Evolutionary conservation across 2,113 vertebrate genomes (phyloP).

Genomic region (Python bivittatus): DNA sequence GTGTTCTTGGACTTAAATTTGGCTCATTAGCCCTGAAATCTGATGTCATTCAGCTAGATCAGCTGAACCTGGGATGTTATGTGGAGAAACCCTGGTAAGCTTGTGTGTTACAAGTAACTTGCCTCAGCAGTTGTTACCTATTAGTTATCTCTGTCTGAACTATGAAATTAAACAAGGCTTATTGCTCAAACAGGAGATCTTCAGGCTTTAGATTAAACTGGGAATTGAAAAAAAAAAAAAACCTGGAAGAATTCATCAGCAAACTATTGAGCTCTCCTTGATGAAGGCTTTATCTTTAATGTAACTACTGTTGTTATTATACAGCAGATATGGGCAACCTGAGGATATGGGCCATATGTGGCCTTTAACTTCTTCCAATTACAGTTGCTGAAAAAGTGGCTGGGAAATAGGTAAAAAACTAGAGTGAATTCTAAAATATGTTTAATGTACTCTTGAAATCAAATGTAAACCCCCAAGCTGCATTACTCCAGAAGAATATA

Average conservation of each 20-base stretch:
- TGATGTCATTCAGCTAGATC: not conserved
- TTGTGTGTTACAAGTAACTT: not conserved
- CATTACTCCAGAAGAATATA: not conserved
- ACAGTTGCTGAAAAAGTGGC: not conserved
- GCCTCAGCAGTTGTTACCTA: not conserved
- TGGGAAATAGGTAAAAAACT: not conserved
- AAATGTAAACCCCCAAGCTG: not conserved
- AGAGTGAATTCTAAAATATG: not conserved
- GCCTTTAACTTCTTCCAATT: no score
- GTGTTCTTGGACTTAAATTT: no score
- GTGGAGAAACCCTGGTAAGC: not conserved
- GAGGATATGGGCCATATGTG: not conserved
- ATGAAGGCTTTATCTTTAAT: not conserved
- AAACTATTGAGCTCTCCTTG: not conserved
- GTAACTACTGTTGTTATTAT: not conserved
- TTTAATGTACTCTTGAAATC: not conserved
- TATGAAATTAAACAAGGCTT: not conserved
- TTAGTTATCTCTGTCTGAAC: not conserved
- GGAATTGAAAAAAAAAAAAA: not conserved
- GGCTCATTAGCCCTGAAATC: not conserved
- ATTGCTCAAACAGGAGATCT: not conserved
- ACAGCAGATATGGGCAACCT: no score
- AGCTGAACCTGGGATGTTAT: not conserved
- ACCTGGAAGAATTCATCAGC: not conserved
- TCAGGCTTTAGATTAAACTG: not conserved